phyloP scores from a whole-genome alignment of 2,113 vertebrate genomes.

The Sarotherodon lohbergeri region DNA sequence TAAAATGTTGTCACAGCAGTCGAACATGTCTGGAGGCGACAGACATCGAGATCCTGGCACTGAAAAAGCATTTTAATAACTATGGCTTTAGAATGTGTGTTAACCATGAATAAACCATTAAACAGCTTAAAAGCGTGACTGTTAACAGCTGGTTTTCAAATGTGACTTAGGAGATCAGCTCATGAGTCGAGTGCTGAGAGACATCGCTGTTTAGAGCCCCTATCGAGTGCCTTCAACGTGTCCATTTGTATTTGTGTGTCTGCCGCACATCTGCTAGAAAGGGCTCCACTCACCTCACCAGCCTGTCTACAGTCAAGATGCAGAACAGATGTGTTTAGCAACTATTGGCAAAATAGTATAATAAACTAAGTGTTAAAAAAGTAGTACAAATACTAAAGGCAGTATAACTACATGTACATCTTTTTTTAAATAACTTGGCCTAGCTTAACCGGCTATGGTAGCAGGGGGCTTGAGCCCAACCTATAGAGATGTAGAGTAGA shows the following conservation, averaged over 20 bases:
- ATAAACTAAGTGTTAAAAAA: not conserved
- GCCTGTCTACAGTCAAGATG: not conserved
- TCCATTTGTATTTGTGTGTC: not conserved
- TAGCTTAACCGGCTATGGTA: accelerated
- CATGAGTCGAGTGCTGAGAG: too few species aligned
- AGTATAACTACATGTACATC: not conserved
- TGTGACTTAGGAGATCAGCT: not conserved
- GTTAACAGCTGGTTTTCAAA: accelerated
- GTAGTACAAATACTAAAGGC: not conserved
- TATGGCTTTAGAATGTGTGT: accelerated
- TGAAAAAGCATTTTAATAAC: not conserved
- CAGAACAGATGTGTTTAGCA: not conserved
- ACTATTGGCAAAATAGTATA: accelerated
- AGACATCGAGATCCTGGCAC: accelerated
- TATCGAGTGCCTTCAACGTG: accelerated
- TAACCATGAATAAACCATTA: accelerated
- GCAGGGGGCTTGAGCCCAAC: not conserved
- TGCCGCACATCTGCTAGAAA: not conserved
- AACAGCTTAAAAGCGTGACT: not conserved
- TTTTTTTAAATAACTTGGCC: not conserved
- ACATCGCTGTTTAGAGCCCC: accelerated
- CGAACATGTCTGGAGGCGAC: accelerated
- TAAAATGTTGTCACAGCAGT: accelerated
- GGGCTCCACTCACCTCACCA: not conserved
- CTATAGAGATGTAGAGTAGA: not conserved